Base-by-base conservation (phyloP, 2,797 vertebrate genomes). In the Intellagama lesueurii region DNA sequence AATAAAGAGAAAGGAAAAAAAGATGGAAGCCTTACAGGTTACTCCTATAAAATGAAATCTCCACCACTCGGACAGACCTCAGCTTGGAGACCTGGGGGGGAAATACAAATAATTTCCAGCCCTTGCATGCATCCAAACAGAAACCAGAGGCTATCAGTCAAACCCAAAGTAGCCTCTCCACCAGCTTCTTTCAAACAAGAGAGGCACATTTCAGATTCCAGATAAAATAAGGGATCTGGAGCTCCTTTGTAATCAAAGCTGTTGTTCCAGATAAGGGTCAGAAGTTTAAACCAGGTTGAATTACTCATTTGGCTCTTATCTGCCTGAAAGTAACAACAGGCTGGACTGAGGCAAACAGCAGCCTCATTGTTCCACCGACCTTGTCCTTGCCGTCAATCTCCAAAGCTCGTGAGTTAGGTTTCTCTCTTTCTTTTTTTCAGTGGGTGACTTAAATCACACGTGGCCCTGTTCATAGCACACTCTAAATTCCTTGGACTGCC, bases 271-370 rank as follows among this genome's bases (percentile, higher is more conserved):
- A 92, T 95, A 95, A 95, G 92, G 81, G 94, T 90, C 91, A 89
- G 93, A 88, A 93, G 94, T 92, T 93, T 95, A 92, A 95, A 93
- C 91, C 91, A 92, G 92, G 89, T 90, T 93, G 90, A 92, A 93
- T 78, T 56, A 56, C 0, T 78, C 95, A 92, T 92, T 92, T 94
- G 91, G 92, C 91, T 95, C 94, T 93, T 94, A 92, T 92, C 92
- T 92, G 92, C 9, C 0, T 85, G 86, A 90, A 92, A n/a, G 90
- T 89, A 44, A 87, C 90, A 94, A 91, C 87, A 89, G 88, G 94
- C 91, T 91, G 90, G 89, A 89, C 1, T 3, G 56, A 14, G 35
- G 91, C 94, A 89, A 96, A 92, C 94, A 93, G 93, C 1, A n/a
- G 44, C 87, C 78, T 85, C 24, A 94, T 93, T 96, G 94, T 96